Evolutionary conservation across 2,113 vertebrate genomes (phyloP).

Genomic region (Girardinichthys multiradiatus): DNA sequence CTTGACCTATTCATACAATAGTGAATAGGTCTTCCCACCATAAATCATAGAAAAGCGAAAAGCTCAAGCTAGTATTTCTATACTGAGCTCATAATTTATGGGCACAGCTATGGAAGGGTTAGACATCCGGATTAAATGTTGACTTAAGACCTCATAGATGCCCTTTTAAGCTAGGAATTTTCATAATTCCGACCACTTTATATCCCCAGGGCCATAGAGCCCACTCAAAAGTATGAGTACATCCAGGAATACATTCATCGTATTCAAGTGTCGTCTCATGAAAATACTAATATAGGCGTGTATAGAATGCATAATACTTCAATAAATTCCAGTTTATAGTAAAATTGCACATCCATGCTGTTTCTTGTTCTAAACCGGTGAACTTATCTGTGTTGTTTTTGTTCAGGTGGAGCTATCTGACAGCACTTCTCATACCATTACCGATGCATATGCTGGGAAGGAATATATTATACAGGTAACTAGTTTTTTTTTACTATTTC

Average conservation of each 20-base stretch:
- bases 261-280: background rate
- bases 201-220: background rate
- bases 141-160: conserved; percentile 27
- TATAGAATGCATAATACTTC: background rate
- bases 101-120: conserved; percentile 18
- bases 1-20: conserved; percentile 40
- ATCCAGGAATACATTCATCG: conserved; percentile 1
- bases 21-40: conserved; percentile 31
- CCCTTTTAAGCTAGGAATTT: conserved; percentile 10
- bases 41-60: conserved; percentile 45
- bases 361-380: conserved; percentile 2
- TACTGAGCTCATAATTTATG: conserved; percentile 46
- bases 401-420: conserved; percentile 93
- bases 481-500: background rate
- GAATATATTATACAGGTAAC: conserved; percentile 95
- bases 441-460: conserved; percentile 92
- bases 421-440: conserved; percentile 93
- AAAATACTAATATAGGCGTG: background rate
- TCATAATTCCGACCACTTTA: conserved; percentile 33
- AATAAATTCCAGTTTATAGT: background rate
- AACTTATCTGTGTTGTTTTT: background rate
- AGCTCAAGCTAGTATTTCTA: conserved; percentile 27
- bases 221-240: background rate
- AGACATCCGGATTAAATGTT: conserved; percentile 33
- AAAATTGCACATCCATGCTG: background rate